These are phyloP conservation scores for Acanthiza pusilla DNA, from an alignment of 2,797 vertebrate species.

Conservation along the genomic window DNA sequence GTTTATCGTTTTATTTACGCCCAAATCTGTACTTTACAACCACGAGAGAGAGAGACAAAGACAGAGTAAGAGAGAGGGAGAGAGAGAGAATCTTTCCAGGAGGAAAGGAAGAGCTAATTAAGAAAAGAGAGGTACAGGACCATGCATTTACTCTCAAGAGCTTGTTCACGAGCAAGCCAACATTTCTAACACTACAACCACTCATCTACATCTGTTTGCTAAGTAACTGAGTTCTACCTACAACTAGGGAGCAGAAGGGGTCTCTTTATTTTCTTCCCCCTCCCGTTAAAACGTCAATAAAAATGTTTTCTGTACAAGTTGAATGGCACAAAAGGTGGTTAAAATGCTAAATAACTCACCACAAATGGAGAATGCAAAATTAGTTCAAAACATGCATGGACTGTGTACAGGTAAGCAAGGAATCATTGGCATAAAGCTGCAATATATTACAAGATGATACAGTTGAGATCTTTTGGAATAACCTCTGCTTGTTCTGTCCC, in stretches of 20 bases:
- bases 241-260: conserved; percentile 73
- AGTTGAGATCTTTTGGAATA: conserved; percentile 68
- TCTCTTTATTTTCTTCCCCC: conserved; percentile 16
- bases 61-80: conserved; percentile 40
- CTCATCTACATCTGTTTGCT: conserved; percentile 75
- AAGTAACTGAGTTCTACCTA: conserved; percentile 78
- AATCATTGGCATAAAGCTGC: conserved; percentile 81
- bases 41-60: conserved; percentile 65
- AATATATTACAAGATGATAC: conserved; percentile 78
- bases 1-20: conserved; percentile 38
- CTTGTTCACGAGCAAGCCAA: conserved; percentile 79
- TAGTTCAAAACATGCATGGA: conserved; percentile 75
- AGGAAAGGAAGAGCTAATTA: conserved; percentile 73
- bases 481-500: conserved; percentile 60
- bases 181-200: conserved; percentile 80
- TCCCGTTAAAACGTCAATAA: conserved; percentile 74
- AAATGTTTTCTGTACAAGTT: conserved; percentile 81
- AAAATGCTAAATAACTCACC: conserved; percentile 70
- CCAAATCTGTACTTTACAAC: conserved; percentile 73
- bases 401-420: conserved; percentile 75
- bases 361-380: conserved; percentile 74
- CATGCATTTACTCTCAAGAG: conserved; percentile 82
- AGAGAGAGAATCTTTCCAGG: conserved; percentile 69
- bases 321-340: conserved; percentile 77
- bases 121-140: conserved; percentile 76